Base-by-base conservation (phyloP, 2,113 vertebrate species). In the Bostrychus sinensis region DNA sequence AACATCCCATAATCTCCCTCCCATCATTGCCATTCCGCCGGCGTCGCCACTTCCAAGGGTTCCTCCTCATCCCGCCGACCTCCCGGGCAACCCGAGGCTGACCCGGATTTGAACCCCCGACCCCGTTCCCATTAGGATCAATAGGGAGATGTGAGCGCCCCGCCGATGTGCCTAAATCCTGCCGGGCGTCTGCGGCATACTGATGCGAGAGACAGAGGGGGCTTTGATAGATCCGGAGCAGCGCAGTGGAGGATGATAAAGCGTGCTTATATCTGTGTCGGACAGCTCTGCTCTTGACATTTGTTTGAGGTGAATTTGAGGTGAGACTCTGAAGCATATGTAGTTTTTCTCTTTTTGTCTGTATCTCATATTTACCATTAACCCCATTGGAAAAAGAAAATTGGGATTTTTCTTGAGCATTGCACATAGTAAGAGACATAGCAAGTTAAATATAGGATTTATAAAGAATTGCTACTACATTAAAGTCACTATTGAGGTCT, bases 41-140 rank as follows among this genome's bases (percentile, higher is more conserved):
- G 65, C 56, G 79, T 77, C 3, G 25, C 77, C 68, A 85, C 85
- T 84, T 88, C 80, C 83, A 86, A 87, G 70, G 77, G 80, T 55
- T 83, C 75, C 75, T 74, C 79, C 66, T 51, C 58, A 70, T 81
- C 70, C 60, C 54, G 50, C 66, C 59, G 61, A 82, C 86, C 88
- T 85, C 63, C 36, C 53, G 73, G 69, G 82, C 83, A 84, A 86
- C 82, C 83, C 13, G 28, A 81, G 84, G 86, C 56, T 85, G 82
- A 87, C 88, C 88, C 72, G 67, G 77, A 85, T 77, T 81, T 90
- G 86, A 90, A 90, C 88, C 81, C 8, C 23, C 81, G 85, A 88
- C 88, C 86, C 66, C 77, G 71, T 78, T 72, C 77, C 81, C 86
- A 78, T 77, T 66, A 58, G 77, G 82, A 90, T 90, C 85, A 82